Evolutionary conservation across 2,797 vertebrate genomes (phyloP), one percentile per base, ranked within the genome.

Genomic region (Catharus ustulatus): DNA sequence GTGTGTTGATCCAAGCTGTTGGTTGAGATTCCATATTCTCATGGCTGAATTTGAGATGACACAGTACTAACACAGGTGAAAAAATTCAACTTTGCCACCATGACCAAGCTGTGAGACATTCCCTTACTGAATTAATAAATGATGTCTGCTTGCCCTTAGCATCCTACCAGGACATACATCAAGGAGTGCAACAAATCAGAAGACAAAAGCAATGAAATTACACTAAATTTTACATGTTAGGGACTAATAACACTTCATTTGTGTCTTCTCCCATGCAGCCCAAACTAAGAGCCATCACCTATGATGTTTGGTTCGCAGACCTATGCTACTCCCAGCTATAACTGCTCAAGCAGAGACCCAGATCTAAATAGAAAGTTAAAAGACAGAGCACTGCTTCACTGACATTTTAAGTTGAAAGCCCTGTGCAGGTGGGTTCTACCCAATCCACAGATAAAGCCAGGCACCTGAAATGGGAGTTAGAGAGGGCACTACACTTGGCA

Each of bases 291-390:
- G 36, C 26, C 34, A 48, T 10, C 49, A 57, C 6, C 34, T 6
- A 10, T 0, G 0, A 10, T 0, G 26, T 10, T 36, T 29, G 7
- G 42, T 66, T 32, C 55, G 27, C 17, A 16, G n/a, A 26, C 6
- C 10, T 8, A 10, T 16, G 61, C 7, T 19, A 15, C 27, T 48
- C 51, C 38, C 82, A 76, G 48, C 15, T 79, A 20, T 3, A 55
- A 26, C 14, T 67, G 30, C 2, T 80, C 43, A 51, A 4, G 22
- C 14, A 59, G 45, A 84, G 30, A 27, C 14, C 2, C 20, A 48
- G 24, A 40, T 15, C 17, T 42, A 12, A 29, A 69, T 30, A 26
- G 10, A 49, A 45, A 51, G 29, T 8, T 40, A 38, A 38, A 73
- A 74, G 51, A n/a, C 24, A 42, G 32, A 51, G 30, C 9, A 38